phyloP scores from a whole-genome alignment of 1,140 invertebrate species.

The Rhopalosiphum maidis region DNA sequence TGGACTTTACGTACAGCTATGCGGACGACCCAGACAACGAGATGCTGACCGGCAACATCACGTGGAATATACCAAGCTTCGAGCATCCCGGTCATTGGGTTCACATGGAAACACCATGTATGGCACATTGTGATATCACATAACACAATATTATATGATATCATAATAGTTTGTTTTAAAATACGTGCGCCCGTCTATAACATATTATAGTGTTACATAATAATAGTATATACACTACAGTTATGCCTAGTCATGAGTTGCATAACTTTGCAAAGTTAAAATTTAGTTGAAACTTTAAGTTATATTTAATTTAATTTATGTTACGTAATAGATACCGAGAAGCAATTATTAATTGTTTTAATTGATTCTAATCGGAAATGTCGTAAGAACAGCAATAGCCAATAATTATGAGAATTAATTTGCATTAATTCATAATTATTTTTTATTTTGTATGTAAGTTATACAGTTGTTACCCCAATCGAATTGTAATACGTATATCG shows the following conservation, averaged over 20 bases:
- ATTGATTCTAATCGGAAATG: too few species aligned
- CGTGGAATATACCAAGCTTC: conserved; percentile 79
- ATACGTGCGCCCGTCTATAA: background rate
- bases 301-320: too few species aligned
- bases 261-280: too few species aligned
- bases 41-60: conserved; percentile 80
- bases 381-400: too few species aligned
- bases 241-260: too few species aligned
- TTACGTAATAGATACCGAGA: background rate
- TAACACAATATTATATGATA: background rate
- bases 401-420: too few species aligned
- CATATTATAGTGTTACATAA: background rate
- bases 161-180: background rate
- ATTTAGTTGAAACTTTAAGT: too few species aligned
- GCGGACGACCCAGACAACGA: conserved; percentile 82
- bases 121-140: background rate
- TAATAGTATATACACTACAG: background rate
- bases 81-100: conserved; percentile 80
- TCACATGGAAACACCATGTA: conserved; percentile 82
- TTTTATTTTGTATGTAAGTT: too few species aligned
- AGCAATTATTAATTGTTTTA: background rate
- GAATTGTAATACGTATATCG: too few species aligned
- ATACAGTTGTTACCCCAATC: too few species aligned
- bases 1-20: conserved; percentile 87
- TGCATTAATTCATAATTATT: too few species aligned